Percentiles rank a stretch among this genome's conserved stretches.
Evolutionary conservation across 2,797 vertebrate species (phyloP).

Genomic region (Sebastes kiyomatsui): DNA sequence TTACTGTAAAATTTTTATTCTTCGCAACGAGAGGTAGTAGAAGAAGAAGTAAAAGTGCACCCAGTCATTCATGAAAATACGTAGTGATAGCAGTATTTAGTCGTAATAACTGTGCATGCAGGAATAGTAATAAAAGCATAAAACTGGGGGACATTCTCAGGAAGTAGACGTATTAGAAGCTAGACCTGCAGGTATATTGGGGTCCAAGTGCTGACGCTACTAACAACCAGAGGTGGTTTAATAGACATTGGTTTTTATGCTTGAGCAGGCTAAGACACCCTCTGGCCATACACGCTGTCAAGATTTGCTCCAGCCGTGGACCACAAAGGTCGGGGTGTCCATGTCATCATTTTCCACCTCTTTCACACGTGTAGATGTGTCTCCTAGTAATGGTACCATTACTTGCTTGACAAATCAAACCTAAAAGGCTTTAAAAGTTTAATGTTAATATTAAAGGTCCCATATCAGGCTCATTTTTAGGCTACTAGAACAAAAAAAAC

Average conservation of each 20-base stretch:
- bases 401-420: not conserved
- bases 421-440: not conserved
- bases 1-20: slow-evolving; percentile 10
- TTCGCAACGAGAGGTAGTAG: not conserved
- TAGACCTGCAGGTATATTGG: not conserved
- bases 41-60: not conserved
- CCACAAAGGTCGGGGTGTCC: not conserved
- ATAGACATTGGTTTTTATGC: not conserved
- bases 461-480: too few relatives aligned
- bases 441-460: not conserved
- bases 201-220: not conserved
- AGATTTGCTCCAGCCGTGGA: not conserved
- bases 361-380: not conserved
- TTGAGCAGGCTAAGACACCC: not conserved
- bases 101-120: not conserved
- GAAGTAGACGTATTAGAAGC: not conserved
- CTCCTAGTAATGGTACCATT: too few relatives aligned
- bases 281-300: not conserved
- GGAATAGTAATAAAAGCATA: not conserved
- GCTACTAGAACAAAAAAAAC: too few relatives aligned
- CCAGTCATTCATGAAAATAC: not conserved
- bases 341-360: not conserved
- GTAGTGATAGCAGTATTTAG: not conserved
- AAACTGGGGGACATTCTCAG: not conserved
- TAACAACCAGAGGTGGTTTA: not conserved